Evolutionary conservation across 1,140 invertebrate species (phyloP).

Genomic region (Anagrus nilaparvatae): DNA sequence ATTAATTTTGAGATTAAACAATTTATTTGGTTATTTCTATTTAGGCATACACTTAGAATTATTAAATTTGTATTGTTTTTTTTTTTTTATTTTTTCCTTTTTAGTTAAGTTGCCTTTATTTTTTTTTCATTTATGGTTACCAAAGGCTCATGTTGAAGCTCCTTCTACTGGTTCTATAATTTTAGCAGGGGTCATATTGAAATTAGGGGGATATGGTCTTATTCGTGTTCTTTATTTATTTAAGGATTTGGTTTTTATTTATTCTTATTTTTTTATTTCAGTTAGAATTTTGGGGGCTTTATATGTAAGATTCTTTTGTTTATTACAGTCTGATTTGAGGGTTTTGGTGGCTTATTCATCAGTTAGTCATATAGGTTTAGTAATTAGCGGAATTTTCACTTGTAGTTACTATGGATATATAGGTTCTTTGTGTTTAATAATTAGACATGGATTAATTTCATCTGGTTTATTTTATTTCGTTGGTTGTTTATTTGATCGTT

Average conservation of each 20-base stretch:
- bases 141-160: slow-evolving; percentile 61
- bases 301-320: slow-evolving; percentile 49
- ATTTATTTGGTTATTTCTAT: too few species aligned
- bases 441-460: slow-evolving; percentile 55
- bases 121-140: slow-evolving; percentile 57
- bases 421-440: slow-evolving; percentile 48
- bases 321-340: slow-evolving; percentile 51
- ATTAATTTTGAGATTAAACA: slow-evolving; percentile 40
- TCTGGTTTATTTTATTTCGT: slow-evolving; percentile 58
- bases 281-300: slow-evolving; percentile 46
- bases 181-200: slow-evolving; percentile 52
- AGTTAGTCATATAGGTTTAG: slow-evolving; percentile 47
- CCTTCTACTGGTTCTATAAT: slow-evolving; percentile 55
- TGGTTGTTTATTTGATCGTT: slow-evolving; percentile 50
- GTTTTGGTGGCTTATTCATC: slow-evolving; percentile 55
- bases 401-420: slow-evolving; percentile 37
- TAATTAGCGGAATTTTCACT: slow-evolving; percentile 41
- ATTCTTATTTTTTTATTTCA: slow-evolving; percentile 40
- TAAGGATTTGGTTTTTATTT: slow-evolving; percentile 33
- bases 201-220: slow-evolving; percentile 55
- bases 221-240: slow-evolving; percentile 43
- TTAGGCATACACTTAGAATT: too few species aligned
- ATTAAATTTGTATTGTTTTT: slow-evolving; percentile 41
- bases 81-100: slow-evolving; percentile 49
- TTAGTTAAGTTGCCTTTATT: slow-evolving; percentile 58